Percentiles rank a stretch among this genome's conserved stretches.
phyloP scores from a whole-genome alignment of 1,140 invertebrate genomes.

The Drosophila bipectinata region DNA sequence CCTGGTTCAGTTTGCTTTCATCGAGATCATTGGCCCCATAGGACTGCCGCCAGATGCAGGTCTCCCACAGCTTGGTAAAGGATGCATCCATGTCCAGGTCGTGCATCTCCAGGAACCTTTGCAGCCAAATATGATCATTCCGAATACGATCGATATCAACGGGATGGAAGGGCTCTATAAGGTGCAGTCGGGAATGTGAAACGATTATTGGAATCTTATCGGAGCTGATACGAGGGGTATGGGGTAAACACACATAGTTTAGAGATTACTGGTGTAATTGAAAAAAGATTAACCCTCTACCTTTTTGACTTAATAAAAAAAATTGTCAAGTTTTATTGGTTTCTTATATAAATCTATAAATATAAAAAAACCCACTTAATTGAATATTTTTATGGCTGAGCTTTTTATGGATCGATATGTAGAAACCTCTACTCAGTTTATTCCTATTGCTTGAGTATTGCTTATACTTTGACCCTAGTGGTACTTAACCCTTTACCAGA shows the following conservation, averaged over 20 bases:
- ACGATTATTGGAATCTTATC: constrained; percentile 16
- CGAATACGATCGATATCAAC: constrained; percentile 89
- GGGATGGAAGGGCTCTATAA: constrained; percentile 85
- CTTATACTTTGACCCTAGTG: constrained; percentile 4
- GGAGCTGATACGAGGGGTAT: not conserved
- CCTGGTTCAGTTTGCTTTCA: constrained; percentile 88
- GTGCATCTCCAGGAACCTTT: constrained; percentile 89
- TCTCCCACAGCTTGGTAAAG: constrained; percentile 91
- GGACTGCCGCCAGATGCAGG: constrained; percentile 92
- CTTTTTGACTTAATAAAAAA: not conserved
- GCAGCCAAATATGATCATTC: constrained; percentile 88
- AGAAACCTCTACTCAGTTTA: not conserved
- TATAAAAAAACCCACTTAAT: not conserved
- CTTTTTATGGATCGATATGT: not conserved
- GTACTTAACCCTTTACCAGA: constrained; percentile 13
- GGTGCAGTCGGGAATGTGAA: not conserved
- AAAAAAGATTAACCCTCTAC: not conserved
- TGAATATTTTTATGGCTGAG: not conserved
- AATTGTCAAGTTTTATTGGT: no score
- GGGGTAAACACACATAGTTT: not conserved
- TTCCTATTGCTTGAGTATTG: no score
- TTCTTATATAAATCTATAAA: no score
- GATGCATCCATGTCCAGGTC: constrained; percentile 88
- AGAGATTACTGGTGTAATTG: not conserved
- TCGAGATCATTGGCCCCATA: constrained; percentile 91